Evolutionary conservation across 2,113 vertebrate genomes (phyloP).

Genomic region (Cheilinus undulatus): DNA sequence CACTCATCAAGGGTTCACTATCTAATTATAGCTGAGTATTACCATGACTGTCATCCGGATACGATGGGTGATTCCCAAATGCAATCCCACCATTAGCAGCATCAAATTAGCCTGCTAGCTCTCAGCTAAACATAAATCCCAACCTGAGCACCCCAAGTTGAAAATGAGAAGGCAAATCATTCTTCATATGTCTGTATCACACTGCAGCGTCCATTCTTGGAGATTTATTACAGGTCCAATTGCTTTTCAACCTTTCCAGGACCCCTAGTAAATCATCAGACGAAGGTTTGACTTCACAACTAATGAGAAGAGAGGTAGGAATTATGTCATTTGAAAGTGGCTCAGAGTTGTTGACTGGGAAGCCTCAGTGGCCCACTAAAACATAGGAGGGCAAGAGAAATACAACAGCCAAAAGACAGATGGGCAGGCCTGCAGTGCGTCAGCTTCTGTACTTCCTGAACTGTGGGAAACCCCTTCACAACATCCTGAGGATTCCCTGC

Average conservation of each 20-base stretch:
- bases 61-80: constrained; percentile 65
- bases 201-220: constrained; percentile 20
- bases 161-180: constrained; percentile 45
- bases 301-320: constrained; percentile 43
- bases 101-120: constrained; percentile 59
- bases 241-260: constrained; percentile 45
- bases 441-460: constrained; percentile 57
- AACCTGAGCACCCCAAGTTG: constrained; percentile 13
- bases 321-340: constrained; percentile 40
- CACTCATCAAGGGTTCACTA: constrained; percentile 65
- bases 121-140: constrained; percentile 68
- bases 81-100: constrained; percentile 54
- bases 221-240: constrained; percentile 46
- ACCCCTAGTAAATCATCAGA: constrained; percentile 54
- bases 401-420: constrained; percentile 17
- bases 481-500: constrained; percentile 75
- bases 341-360: constrained; percentile 46
- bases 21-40: constrained; percentile 76
- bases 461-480: constrained; percentile 73
- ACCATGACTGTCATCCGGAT: constrained; percentile 55
- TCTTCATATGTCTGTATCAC: constrained; percentile 44
- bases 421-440: constrained; percentile 17
- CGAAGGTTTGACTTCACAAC: constrained; percentile 54
- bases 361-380: constrained; percentile 17
- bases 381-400: constrained; percentile 21